Percentiles rank a stretch among this genome's conserved stretches.
Evolutionary conservation across 2,797 vertebrate genomes (phyloP).

Genomic region (Martes flavigula): DNA sequence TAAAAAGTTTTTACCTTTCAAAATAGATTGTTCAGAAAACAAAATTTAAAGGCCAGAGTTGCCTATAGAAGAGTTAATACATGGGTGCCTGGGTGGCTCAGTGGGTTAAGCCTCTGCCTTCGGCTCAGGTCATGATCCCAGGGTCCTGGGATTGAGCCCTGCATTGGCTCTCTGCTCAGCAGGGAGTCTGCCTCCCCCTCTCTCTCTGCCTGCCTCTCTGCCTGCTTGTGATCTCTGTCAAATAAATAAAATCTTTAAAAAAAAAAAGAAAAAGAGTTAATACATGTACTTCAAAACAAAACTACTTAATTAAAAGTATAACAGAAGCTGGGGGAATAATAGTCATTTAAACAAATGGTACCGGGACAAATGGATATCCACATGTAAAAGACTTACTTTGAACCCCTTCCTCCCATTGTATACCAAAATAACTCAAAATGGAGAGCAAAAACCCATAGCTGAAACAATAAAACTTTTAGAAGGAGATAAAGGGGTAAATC

Average conservation of each 20-base stretch:
- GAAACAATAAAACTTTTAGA: neutral
- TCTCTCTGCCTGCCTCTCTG: too few relatives aligned
- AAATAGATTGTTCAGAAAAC: neutral
- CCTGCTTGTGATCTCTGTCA: too few relatives aligned
- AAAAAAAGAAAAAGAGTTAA: neutral
- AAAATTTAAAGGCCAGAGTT: neutral
- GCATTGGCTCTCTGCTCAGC: too few relatives aligned
- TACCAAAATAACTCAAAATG: neutral
- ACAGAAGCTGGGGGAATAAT: neutral
- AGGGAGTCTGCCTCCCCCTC: too few relatives aligned
- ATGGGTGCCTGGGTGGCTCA: too few relatives aligned
- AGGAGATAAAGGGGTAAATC: neutral
- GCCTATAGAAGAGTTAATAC: neutral
- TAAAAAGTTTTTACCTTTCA: neutral
- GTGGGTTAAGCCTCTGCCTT: too few relatives aligned
- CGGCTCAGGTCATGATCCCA: too few relatives aligned
- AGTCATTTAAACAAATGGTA: neutral
- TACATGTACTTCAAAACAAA: too few relatives aligned
- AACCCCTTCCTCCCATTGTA: neutral
- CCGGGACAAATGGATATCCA: neutral
- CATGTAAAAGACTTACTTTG: neutral
- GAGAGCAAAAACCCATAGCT: neutral
- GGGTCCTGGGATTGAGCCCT: too few relatives aligned
- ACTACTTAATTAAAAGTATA: neutral
- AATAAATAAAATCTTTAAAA: too few relatives aligned